These are phyloP conservation scores for Platycnemis pennipes DNA, from an alignment of 2,888 invertebrate genomes.

Conservation along the genomic window DNA sequence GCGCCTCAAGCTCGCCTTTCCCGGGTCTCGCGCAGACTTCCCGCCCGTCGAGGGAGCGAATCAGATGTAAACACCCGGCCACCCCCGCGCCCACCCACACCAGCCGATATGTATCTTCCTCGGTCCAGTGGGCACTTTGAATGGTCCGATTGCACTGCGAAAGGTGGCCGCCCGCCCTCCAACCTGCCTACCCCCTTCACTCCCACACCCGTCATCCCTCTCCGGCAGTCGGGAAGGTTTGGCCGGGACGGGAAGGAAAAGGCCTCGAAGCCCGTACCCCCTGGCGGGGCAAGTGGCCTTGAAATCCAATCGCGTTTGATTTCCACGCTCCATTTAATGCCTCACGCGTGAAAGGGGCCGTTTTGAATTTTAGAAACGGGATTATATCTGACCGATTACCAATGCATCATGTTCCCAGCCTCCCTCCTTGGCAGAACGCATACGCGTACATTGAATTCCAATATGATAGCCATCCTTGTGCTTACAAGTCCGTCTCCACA, in stretches of 20 bases:
- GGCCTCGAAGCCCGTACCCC: conserved; percentile 13
- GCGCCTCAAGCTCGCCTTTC: not conserved
- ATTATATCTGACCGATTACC: not conserved
- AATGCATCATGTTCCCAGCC: not conserved
- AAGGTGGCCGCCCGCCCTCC: not conserved
- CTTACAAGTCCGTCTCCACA: no score
- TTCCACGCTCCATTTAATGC: conserved; percentile 41
- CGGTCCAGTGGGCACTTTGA: conserved; percentile 59
- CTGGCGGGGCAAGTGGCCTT: conserved; percentile 43
- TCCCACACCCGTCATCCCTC: no score
- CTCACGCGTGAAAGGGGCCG: not conserved
- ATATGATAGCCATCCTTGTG: no score
- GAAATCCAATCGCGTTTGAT: conserved; percentile 29
- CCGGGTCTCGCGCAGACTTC: conserved; percentile 10
- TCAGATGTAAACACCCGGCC: conserved; percentile 62
- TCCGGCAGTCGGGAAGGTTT: not conserved
- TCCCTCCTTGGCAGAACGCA: not conserved
- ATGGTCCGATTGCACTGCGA: conserved; percentile 45
- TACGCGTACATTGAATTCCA: not conserved
- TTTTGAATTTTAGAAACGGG: conserved; percentile 24
- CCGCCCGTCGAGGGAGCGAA: conserved; percentile 20
- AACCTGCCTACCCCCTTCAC: no score
- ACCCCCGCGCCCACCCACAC: not conserved
- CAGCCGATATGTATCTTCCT: conserved; percentile 56
- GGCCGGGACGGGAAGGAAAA: not conserved